Evolutionary conservation across 2,888 invertebrate species (phyloP).

Genomic region (Nymphalis urticae): DNA sequence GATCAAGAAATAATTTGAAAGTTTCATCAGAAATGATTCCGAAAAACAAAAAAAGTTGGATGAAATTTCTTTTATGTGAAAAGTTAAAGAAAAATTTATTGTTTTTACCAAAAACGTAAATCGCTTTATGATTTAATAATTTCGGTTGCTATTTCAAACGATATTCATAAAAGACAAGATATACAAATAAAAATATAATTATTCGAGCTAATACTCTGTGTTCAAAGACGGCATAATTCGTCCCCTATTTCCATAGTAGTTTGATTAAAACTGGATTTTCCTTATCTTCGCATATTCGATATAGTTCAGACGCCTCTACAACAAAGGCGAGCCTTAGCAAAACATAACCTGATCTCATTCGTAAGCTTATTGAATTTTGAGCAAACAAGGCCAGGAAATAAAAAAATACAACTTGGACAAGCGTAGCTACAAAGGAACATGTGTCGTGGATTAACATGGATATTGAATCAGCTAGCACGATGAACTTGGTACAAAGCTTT

Average conservation of each 20-base stretch:
- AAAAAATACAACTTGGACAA: constrained; percentile 27
- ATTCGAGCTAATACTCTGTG: not conserved
- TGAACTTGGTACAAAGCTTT: constrained; percentile 55
- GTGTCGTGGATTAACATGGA: constrained; percentile 67
- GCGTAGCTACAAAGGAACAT: constrained; percentile 51
- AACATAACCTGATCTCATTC: constrained; percentile 14
- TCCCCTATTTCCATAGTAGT: constrained; percentile 11
- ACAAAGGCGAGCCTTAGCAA: constrained; percentile 11
- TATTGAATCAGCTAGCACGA: constrained; percentile 68
- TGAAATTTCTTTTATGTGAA: not conserved
- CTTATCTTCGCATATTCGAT: constrained; percentile 18
- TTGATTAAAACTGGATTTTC: constrained; percentile 19
- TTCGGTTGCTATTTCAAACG: not conserved
- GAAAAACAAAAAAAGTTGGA: not conserved
- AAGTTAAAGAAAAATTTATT: not conserved
- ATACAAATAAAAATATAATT: not conserved
- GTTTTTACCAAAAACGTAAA: not conserved
- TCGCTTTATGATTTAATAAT: no score
- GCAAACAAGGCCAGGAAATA: constrained; percentile 5
- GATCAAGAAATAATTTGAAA: no score
- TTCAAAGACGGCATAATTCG: not conserved
- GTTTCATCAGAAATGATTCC: not conserved
- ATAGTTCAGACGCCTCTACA: not conserved
- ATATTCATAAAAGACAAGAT: not conserved
- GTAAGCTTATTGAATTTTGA: constrained; percentile 17